Base-by-base conservation (phyloP, 2,888 invertebrate species). In the Cordilura impudica region DNA sequence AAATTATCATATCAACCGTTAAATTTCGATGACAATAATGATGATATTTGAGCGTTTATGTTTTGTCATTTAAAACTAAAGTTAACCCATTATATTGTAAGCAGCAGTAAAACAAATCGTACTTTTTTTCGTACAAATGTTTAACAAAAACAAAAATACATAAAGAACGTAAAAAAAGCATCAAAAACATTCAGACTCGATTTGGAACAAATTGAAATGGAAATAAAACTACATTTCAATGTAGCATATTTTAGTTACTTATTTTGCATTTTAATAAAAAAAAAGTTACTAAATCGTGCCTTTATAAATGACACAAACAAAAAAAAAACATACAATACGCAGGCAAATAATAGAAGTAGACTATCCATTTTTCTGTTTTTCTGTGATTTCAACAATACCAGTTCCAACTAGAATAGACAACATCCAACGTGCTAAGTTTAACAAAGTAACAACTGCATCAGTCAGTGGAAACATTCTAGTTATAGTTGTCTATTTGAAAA, bases 251-350 rank as follows among this genome's bases (percentile, higher is more conserved):
- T 14, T 56, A 4, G 47, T 54, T 39, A 56, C 18, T 23, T 23
- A 35, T 49, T 56, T 72, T 74, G 73, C 58, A 74, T 67, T 67
- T 74, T 23, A 67, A 73, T 58, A 43, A 49, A 73, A n/a, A n/a
- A n/a, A n/a, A 73, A 58, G 21, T 49, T 58, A 23, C 51, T 31
- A 31, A 73, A 60, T 21, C 43, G 29, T 53, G 18, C 23, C 10
- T 10, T 31, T 31, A 31, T 31, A 60, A 43, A 53, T 60, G 31
- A 18, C 4, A 23, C 21, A 6, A 14, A 10, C 10, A 14, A 43
- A 54, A 29, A 54, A 8, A 12, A 21, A 47, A 16, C 18, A 49
- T 12, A 8, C 6, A 53, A 51, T 29, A 6, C 29, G 6, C 29
- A 29, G 29, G 2, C 29, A 29, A n/a, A n/a, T n/a, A n/a, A n/a